A percentile compares a stretch with the other conserved stretches of the same genome.
These are phyloP conservation scores for Spilarctia lutea DNA, from an alignment of 2,888 invertebrate genomes.

Conservation along the genomic window DNA sequence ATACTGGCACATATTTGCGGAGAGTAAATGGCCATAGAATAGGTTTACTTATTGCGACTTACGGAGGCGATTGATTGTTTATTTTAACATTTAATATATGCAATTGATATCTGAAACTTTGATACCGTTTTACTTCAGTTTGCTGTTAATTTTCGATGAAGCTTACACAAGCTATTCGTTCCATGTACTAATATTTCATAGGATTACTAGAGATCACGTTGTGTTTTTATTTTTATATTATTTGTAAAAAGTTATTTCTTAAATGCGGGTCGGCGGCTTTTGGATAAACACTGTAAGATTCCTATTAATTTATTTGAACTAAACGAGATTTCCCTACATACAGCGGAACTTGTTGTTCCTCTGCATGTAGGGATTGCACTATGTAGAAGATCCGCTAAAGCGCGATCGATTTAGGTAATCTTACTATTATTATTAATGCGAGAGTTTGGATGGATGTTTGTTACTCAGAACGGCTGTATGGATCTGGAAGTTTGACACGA, in stretches of 20 bases:
- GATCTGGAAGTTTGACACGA: background rate
- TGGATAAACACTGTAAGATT: constrained; percentile 29
- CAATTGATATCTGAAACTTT: background rate
- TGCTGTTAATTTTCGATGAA: background rate
- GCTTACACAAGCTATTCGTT: background rate
- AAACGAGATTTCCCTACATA: background rate
- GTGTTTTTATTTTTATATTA: constrained; percentile 46
- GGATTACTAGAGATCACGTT: constrained; percentile 31
- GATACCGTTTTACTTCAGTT: background rate
- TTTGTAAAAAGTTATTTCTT: constrained; percentile 28
- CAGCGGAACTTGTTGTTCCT: background rate
- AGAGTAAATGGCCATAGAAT: background rate
- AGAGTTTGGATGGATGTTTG: constrained; percentile 1
- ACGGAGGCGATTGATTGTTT: background rate
- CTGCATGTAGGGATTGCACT: background rate
- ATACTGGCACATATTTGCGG: background rate
- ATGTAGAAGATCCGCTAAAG: background rate
- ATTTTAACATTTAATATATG: background rate
- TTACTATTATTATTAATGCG: background rate
- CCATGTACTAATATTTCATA: constrained; percentile 22
- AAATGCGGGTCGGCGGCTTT: constrained; percentile 31
- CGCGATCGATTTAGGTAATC: background rate
- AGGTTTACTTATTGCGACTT: background rate
- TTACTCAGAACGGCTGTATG: background rate
- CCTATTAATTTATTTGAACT: constrained; percentile 23